Conservation (phyloP, 2,797 vertebrate genomes). For the Coregonus suidteri region DNA sequence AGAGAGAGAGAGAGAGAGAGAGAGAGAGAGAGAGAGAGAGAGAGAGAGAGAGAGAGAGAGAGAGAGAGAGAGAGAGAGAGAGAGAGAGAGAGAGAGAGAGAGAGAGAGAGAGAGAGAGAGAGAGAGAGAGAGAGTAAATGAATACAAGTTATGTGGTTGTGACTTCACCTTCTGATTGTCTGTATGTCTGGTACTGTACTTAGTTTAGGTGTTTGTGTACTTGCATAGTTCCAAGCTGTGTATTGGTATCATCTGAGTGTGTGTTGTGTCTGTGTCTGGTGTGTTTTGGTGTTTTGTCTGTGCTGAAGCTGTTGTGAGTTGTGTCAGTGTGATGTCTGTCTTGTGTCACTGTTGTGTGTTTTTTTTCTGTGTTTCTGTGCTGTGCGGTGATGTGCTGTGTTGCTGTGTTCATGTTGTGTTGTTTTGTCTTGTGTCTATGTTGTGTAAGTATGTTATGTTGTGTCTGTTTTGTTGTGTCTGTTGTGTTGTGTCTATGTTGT, state of each 20-base stretch:
- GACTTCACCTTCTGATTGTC: not conserved
- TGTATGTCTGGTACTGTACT: not conserved
- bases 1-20: constrained; percentile 34
- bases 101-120: too few species aligned
- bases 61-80: not conserved
- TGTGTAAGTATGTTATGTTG: constrained; percentile 30
- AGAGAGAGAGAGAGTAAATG: too few species aligned
- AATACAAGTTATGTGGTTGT: not conserved
- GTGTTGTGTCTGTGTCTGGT: constrained; percentile 48
- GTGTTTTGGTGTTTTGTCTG: constrained; percentile 32
- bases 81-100: not conserved
- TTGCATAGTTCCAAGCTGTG: constrained; percentile 13
- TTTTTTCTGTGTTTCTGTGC: not conserved
- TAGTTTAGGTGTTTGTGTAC: constrained; percentile 10
- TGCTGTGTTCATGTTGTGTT: constrained; percentile 19
- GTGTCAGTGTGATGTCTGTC: constrained; percentile 36
- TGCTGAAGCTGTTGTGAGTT: not conserved
- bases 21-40: constrained; percentile 19
- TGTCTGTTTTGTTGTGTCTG: constrained; percentile 8
- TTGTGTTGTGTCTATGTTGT: not conserved
- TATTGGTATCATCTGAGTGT: constrained; percentile 12
- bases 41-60: not conserved
- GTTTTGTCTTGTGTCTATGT: not conserved
- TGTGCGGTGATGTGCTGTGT: not conserved
- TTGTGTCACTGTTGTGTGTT: constrained; percentile 37